Base-by-base conservation (phyloP, 23 tunicate genomes). In the Trididemnum miniatum region DNA sequence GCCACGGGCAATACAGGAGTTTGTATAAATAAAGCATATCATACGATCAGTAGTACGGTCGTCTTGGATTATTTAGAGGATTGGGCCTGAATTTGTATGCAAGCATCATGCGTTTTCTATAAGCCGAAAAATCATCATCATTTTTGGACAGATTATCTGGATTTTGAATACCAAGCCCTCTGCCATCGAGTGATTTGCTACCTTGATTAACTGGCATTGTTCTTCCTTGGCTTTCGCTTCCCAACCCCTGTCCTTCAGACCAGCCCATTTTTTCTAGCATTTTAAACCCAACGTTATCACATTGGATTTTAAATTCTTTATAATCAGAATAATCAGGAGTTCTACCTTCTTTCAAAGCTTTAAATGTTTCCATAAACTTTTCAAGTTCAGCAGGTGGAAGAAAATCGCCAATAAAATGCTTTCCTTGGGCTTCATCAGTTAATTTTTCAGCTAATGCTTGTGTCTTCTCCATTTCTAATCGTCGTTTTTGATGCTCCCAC, bases 231-330 rank as follows among this genome's bases (percentile, higher is more conserved):
- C 84, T 82, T 24, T 80, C 93, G 25, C 84, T 84, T 23, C 98
- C 98, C 54, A 93, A 76, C 1, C 98, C 98, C 54, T 88, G 76
- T 51, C 98, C 98, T 84, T 93, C 98, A 44, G 75, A 80, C 98
- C 98, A 93, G 35, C 98, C 98, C 98, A 93, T 93, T 85, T 88
- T 93, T 57, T 85, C 87, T 27, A 93, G 77, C 98, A 93, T 93
- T 84, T 93, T 88, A 66, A 93, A 93, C 3, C 98, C 98, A 50
- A 93, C 78, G 76, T 93, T 93, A 72, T 93, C 98, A 71, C 98
- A 93, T 59, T 93, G 92, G 33, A 93, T 77, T 80, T 93, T 93
- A 65, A 93, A 93, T 39, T 93, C 98, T 66, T 88, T 93, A 59
- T 93, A 93, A 78, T 93, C 98, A 0, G 98, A 93, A 67, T 82